A percentile compares a stretch with the other conserved stretches of the same genome.
phyloP scores from a whole-genome alignment of 2,888 invertebrate species.

The Lymantria dispar region DNA sequence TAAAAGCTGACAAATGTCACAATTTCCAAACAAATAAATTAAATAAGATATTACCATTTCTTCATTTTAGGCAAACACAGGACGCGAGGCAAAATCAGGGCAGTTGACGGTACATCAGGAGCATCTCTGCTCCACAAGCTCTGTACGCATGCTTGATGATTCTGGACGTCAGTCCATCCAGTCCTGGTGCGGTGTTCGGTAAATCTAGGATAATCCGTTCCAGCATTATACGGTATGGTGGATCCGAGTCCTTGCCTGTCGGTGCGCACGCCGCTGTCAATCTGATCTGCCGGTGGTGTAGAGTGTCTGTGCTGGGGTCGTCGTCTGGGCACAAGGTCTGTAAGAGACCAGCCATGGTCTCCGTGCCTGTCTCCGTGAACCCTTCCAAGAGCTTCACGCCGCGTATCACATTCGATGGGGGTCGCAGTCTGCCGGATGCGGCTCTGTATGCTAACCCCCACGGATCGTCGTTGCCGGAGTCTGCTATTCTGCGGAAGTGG shows the following conservation, averaged over 20 bases:
- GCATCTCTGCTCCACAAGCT: too few relatives aligned
- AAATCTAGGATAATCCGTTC: too few relatives aligned
- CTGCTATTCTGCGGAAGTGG: background rate
- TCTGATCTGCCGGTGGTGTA: constrained; percentile 25
- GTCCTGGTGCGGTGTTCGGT: too few relatives aligned
- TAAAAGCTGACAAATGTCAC: too few relatives aligned
- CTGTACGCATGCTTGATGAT: too few relatives aligned
- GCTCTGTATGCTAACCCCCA: constrained; percentile 29
- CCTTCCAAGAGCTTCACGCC: constrained; percentile 11
- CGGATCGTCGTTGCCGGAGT: constrained; percentile 9
- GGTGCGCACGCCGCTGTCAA: constrained; percentile 18
- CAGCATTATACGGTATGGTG: constrained; percentile 2
- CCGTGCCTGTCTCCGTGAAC: constrained; percentile 1
- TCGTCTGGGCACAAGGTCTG: constrained; percentile 34
- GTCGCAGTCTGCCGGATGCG: constrained; percentile 15
- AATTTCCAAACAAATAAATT: too few relatives aligned
- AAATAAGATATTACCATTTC: too few relatives aligned
- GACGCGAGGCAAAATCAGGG: too few relatives aligned
- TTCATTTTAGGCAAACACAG: too few relatives aligned
- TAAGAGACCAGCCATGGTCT: constrained; percentile 21
- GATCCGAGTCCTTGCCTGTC: constrained; percentile 12
- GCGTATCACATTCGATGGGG: constrained; percentile 17
- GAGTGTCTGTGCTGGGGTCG: constrained; percentile 7
- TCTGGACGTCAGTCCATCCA: too few relatives aligned
- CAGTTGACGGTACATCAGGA: too few relatives aligned